Conservation (phyloP, 2,888 invertebrate genomes). For the Noctua fimbriata region DNA sequence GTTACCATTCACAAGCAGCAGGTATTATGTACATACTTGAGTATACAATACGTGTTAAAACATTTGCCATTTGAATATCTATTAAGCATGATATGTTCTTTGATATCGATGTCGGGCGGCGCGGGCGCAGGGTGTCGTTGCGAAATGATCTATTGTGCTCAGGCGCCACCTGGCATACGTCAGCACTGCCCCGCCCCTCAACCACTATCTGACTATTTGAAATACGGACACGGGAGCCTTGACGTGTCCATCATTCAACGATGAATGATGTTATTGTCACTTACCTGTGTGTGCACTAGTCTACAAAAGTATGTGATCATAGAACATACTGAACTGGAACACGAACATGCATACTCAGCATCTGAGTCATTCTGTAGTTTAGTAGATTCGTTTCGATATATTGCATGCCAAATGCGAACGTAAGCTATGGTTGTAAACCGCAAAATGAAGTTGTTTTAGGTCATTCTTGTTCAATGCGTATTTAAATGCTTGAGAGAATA, state of each 20-base stretch:
- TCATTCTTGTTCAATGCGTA: slow-evolving; percentile 37
- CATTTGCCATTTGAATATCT: slow-evolving; percentile 70
- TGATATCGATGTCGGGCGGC: slow-evolving; percentile 72
- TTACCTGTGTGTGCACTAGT: slow-evolving; percentile 47
- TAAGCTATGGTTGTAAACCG: slow-evolving; percentile 26
- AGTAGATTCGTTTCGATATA: slow-evolving; percentile 40
- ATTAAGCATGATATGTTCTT: slow-evolving; percentile 63
- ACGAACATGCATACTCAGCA: slow-evolving; percentile 66
- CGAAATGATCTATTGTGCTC: slow-evolving; percentile 77
- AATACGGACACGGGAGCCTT: slow-evolving; percentile 75
- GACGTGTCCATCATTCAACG: slow-evolving; percentile 79
- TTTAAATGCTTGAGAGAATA: slow-evolving; percentile 44
- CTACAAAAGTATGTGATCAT: slow-evolving; percentile 21
- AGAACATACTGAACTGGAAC: not conserved
- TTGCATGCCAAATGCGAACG: slow-evolving; percentile 25
- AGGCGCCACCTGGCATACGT: slow-evolving; percentile 59
- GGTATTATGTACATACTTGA: slow-evolving; percentile 42
- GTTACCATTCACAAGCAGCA: slow-evolving; percentile 42
- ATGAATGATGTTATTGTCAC: slow-evolving; percentile 75
- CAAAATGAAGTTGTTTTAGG: slow-evolving; percentile 51
- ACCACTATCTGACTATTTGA: slow-evolving; percentile 51
- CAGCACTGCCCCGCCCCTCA: slow-evolving; percentile 53
- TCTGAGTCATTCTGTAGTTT: slow-evolving; percentile 40
- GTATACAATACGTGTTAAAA: slow-evolving; percentile 62
- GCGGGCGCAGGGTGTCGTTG: slow-evolving; percentile 72